Base-by-base conservation (phyloP, 2,113 vertebrate species). In the Galbula dea region DNA sequence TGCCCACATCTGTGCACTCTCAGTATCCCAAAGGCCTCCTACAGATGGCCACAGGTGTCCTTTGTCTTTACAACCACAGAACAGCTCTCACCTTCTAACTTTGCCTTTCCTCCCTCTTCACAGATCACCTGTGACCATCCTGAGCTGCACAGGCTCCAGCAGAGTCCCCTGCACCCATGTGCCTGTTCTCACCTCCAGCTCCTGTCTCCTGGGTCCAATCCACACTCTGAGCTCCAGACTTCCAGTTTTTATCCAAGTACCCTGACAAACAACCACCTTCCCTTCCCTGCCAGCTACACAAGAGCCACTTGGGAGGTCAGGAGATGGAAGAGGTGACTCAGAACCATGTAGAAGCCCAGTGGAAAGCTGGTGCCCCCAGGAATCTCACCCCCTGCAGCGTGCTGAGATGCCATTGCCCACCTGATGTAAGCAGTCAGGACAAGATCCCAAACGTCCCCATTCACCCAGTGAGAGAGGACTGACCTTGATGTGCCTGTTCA, bases 401-500 rank as follows among this genome's bases (percentile, higher is more conserved):
- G 32, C 23, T 15, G 34, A 83, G 14, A 69, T 20, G 30, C 16
- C 48, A 29, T 9, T 10, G 49, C 18, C 27, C 58, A 46, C n/a
- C n/a, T n/a, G 32, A 73, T 46, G 10, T 6, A 34, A 89, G 81
- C 4, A 30, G 15, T 21, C 36, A 24, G 7, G 23, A 11, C 24
- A 23, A 51, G 27, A 48, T 29, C 49, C 43, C 69, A 82, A 58
- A 41, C 1, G 1, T 11, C 48, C 48, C 24, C 48, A n/a, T n/a
- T n/a, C n/a, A n/a, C n/a, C n/a, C n/a, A n/a, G n/a, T n/a, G n/a
- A n/a, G 2, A 67, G 8, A 58, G 80, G 37, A 92, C 98, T 98
- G 91, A 99, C 99, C 99, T 99, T 99, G 80, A 99, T 99, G 87
- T 99, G 99, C 37, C 99, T 98, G 97, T 99, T 99, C 99, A 99